Evolutionary conservation across 37 sponge, comb jelly and placozoan species (phyloP), one percentile per base, ranked within the genome.

Genomic region (Halichondria panicea): DNA sequence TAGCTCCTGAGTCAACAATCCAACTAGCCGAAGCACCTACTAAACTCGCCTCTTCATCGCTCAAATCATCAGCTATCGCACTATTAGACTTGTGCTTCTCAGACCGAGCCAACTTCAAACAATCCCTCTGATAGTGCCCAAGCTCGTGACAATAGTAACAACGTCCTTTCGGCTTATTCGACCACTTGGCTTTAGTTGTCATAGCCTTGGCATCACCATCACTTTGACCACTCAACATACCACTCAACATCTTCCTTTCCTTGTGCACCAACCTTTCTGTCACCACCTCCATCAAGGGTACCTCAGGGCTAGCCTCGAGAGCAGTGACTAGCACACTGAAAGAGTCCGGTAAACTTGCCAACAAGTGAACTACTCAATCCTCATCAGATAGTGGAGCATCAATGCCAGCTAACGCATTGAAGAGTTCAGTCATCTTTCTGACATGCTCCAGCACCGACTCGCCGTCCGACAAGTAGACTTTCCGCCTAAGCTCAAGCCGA

Each of bases 271-370:
- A 32, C 9, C 76, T 8, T 63, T 83, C 76, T 19, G 68, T 83
- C 35, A 83, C 77, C 41, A 68, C 61, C 25, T 83, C 84, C 66
- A 83, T 81, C 82, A 62, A 45, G 19, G 84, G 84, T 46, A 84
- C 84, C 43, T 75, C 63, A 48, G 46, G 52, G 43, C 61, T 84
- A 25, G 84, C 77, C 54, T 84, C 84, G 18, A 84, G 64, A 36
- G 84, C 84, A 59, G 84, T 84, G 12, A 84, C 77, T 53, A 84
- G 55, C 71, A 76, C 62, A 36, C 41, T 39, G 70, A 48, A 84
- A 37, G 76, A 84, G 15, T 84, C 84, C 28, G 84, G 84, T 42
- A 84, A 69, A 63, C 84, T 84, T 43, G 84, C 84, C 21, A 84
- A 40, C 44, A 84, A 24, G 53, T 76, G 42, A 11, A 84, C 72